These are phyloP conservation scores for Gymnocephalus cernua DNA, from an alignment of 2,113 vertebrate genomes.

Conservation along the genomic window DNA sequence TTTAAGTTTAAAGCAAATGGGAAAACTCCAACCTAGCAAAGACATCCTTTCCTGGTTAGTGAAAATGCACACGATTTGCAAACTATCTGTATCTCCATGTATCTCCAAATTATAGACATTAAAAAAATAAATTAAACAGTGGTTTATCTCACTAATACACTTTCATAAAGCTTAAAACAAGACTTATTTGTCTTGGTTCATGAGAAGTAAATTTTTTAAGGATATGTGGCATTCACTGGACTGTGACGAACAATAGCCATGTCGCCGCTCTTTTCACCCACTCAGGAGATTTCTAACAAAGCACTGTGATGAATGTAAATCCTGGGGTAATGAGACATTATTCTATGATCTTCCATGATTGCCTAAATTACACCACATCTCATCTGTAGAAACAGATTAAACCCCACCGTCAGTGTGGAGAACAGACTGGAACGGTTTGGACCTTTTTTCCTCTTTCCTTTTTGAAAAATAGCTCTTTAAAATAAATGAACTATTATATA, in stretches of 20 bases:
- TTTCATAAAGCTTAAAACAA: neutral
- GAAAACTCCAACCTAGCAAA: neutral
- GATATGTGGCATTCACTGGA: neutral
- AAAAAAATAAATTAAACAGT: neutral
- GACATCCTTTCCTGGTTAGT: neutral
- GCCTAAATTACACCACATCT: slow-evolving; percentile 4
- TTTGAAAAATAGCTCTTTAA: neutral
- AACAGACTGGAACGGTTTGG: neutral
- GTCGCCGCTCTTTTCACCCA: neutral
- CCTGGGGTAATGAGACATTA: slow-evolving; percentile 13
- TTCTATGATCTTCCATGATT: neutral
- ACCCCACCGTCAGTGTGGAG: neutral
- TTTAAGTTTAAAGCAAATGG: neutral
- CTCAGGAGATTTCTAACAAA: slow-evolving; percentile 18
- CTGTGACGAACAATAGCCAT: neutral
- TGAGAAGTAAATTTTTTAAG: neutral
- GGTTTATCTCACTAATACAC: neutral
- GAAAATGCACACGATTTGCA: neutral
- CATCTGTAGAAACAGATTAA: neutral
- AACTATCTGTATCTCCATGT: neutral
- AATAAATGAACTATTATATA: neutral
- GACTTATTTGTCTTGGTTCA: neutral
- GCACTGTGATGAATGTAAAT: slow-evolving; percentile 24
- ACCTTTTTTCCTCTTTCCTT: neutral
- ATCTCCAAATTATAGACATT: neutral